Evolutionary conservation across 2,888 invertebrate genomes (phyloP), one percentile per base, ranked within the genome.

Genomic region (Eupithecia vulgata): DNA sequence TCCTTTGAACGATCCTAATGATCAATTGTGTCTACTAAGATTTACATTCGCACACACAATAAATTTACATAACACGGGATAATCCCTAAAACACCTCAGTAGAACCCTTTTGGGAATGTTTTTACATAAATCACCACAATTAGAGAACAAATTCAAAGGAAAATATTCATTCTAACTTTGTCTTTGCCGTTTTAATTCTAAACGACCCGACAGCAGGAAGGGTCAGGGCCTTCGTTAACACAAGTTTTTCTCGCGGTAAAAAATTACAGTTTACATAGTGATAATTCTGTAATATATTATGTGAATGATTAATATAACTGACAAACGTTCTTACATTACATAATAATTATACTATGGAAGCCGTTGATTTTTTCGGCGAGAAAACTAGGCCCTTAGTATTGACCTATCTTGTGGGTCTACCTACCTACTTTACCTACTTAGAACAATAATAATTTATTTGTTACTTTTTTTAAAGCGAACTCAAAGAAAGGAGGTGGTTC

Each of bases 91-190:
- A n/a, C 21, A 64, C 34, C 4, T 34, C 4, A n/a, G 52, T 57
- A 12, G 37, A 64, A 35, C n/a, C 62, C 62, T 35, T 35, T 37
- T 37, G n/a, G 35, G n/a, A 64, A 35, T 64, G 62, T 64, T 64
- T 37, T 21, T 12, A 64, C 62, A 64, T 64, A 64, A 64, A 64
- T 64, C 37, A 37, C 62, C 62, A 37, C 34, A 37, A 21, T 64
- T 37, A 34, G 17, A 37, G 37, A 64, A 64, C 37, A 64, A 37
- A 21, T 37, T 37, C 12, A 37, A 62, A 37, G 30, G n/a, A 35
- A 35, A 35, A 37, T 64, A 64, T 21, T 21, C n/a, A 37, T 37
- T 5, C 17, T 8, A 37, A 64, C 37, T 64, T 57, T 57, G 25
- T 25, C 21, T 52, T 35, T 35, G 37, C 62, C 37, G 35, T 37